A percentile compares a stretch with the other conserved stretches of the same genome.
Evolutionary conservation across 2,797 vertebrate genomes (phyloP).

Genomic region (Arrhamphus sclerolepis): DNA sequence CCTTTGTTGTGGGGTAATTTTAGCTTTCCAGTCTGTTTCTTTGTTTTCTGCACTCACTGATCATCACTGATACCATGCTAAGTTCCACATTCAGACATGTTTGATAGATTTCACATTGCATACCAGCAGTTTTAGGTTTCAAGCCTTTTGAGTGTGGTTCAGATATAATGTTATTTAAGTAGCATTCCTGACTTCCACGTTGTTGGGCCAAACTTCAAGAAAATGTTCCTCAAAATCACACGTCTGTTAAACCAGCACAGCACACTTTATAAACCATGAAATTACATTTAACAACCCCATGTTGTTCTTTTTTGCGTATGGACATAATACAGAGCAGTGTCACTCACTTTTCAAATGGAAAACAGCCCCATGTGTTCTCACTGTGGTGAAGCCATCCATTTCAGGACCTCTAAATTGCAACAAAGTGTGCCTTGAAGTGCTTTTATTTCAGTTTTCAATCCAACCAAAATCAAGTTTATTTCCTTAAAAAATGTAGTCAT

Average conservation of each 20-base stretch:
- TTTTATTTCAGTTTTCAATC: constrained; percentile 29
- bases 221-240: constrained; percentile 12
- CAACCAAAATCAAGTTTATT: constrained; percentile 28
- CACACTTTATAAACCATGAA: constrained; percentile 15
- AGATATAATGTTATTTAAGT: constrained; percentile 9
- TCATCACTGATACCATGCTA: constrained; percentile 31
- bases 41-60: constrained; percentile 36
- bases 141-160: neutral
- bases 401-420: constrained; percentile 11
- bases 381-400: constrained; percentile 19
- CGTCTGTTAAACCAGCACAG: constrained; percentile 14
- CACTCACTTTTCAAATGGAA: constrained; percentile 17
- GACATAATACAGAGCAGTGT: constrained; percentile 15
- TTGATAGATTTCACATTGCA: constrained; percentile 6
- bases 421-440: constrained; percentile 8
- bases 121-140: constrained; percentile 17
- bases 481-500: constrained; percentile 18
- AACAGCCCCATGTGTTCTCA: constrained; percentile 17
- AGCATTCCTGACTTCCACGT: constrained; percentile 5
- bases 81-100: constrained; percentile 7
- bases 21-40: constrained; percentile 25
- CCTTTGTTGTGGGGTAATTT: constrained; percentile 20
- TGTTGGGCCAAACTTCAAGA: constrained; percentile 1
- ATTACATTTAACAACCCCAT: constrained; percentile 10
- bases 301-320: constrained; percentile 10